Evolutionary conservation across 2,797 vertebrate genomes (phyloP).

Genomic region (Muraenolepis orangiensis): DNA sequence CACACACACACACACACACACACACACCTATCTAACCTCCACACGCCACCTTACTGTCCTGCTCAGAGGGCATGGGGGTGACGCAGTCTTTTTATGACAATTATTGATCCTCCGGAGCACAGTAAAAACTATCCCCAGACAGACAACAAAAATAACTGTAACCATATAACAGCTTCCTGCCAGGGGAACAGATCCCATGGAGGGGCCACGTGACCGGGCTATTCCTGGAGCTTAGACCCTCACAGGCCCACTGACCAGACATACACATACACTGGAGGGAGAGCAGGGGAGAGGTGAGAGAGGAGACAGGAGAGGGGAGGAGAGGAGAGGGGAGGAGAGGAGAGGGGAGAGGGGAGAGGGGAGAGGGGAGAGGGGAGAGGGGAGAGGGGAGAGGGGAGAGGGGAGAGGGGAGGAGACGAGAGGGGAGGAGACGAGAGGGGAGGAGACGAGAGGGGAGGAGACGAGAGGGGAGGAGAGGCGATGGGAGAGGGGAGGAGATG

Average conservation of each 20-base stretch:
- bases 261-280: constrained; percentile 30
- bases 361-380: not conserved
- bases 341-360: not conserved
- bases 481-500: not conserved
- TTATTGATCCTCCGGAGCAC: constrained; percentile 91
- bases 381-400: not conserved
- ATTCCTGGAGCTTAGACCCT: constrained; percentile 75
- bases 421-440: not conserved
- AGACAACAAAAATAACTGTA: constrained; percentile 99
- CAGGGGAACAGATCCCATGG: constrained; percentile 92
- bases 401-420: not conserved
- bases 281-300: not conserved
- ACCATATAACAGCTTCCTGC: constrained; percentile 91
- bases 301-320: not conserved
- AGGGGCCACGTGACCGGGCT: constrained; percentile 76
- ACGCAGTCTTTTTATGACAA: constrained; percentile 90
- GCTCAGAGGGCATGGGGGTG: constrained; percentile 84
- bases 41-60: constrained; percentile 60
- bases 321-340: not conserved
- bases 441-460: not conserved
- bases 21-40: constrained; percentile 41
- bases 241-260: constrained; percentile 62
- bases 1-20: constrained; percentile 7
- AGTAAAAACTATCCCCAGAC: constrained; percentile 94
- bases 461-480: not conserved